Evolutionary conservation across 2,797 vertebrate genomes (phyloP).

Genomic region (Rhinatrema bivittatum): DNA sequence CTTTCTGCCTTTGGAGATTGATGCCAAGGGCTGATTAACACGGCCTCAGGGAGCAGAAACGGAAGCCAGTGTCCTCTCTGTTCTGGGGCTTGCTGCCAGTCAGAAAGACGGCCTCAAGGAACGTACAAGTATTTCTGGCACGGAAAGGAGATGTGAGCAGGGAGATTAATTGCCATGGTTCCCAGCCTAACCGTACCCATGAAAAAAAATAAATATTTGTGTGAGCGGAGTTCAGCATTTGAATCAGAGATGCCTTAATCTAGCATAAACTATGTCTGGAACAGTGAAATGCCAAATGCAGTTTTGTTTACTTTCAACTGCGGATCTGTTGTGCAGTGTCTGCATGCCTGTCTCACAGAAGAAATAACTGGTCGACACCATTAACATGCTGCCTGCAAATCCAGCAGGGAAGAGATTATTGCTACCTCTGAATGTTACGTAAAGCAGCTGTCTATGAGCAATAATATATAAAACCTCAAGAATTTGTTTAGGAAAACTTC

Average conservation of each 20-base stretch:
- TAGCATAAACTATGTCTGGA: conserved; percentile 2
- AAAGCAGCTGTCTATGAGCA: too few relatives aligned
- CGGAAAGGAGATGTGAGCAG: conserved; percentile 12
- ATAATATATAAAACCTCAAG: too few relatives aligned
- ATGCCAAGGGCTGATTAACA: conserved; percentile 19
- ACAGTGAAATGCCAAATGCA: conserved; percentile 1
- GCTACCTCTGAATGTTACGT: too few relatives aligned
- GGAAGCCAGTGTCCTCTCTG: conserved; percentile 16
- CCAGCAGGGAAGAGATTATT: too few relatives aligned
- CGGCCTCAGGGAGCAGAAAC: conserved; percentile 16
- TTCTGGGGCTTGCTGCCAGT: conserved; percentile 23
- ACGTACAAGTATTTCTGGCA: conserved; percentile 15
- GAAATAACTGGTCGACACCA: too few relatives aligned
- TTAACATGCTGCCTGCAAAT: too few relatives aligned
- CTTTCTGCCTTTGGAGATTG: conserved; percentile 24
- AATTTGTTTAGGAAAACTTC: too few relatives aligned
- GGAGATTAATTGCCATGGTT: conserved; percentile 24
- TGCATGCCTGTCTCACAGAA: too few relatives aligned
- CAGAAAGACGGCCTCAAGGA: conserved; percentile 20
- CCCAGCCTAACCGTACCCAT: conserved; percentile 20
- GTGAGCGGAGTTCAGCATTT: conserved; percentile 26
- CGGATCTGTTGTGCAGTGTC: too few relatives aligned
- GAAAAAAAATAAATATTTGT: conserved; percentile 24
- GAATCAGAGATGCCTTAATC: conserved; percentile 22
- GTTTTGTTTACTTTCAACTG: too few relatives aligned